Base-by-base conservation (phyloP, 2,888 invertebrate genomes). In the Prosopocoilus inquinatus region DNA sequence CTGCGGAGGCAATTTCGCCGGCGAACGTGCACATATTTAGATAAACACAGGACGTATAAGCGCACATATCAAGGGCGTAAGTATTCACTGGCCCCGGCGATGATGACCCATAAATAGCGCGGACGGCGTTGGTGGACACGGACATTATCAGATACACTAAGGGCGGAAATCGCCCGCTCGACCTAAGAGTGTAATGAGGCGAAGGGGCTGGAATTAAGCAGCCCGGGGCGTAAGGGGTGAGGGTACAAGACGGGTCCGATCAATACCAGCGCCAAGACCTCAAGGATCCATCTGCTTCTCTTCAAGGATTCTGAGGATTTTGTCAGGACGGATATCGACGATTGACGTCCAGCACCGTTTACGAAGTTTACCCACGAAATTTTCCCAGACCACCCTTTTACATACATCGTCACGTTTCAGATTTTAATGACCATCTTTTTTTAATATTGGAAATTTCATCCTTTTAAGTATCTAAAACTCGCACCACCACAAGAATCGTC, bases 151-250 rank as follows among this genome's bases (percentile, higher is more conserved):
- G 72, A 73, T 73, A 68, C 67, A 64, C 62, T 74, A 75, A 68
- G 73, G 75, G 63, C 67, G 72, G 68, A 70, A 74, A 73, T 75
- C 74, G 75, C 68, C 64, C 63, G 70, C 63, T 53, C 66, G 65
- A 69, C 68, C 74, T 74, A 75, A 75, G 75, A 74, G 75, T 73
- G 74, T 74, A 75, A 75, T 74, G 74, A 75, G 74, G 74, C 74
- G 72, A 71, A 72, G 74, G 73, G 73, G 72, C 70, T 68, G 70
- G 70, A 71, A 72, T 72, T 73, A 72, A 70, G 70, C 68, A 69
- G 66, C 65, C 65, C 66, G 58, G 57, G 64, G 66, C 59, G 64
- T 55, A 55, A 57, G 65, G 60, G 64, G 63, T 64, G 62, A 59
- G 67, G 68, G 67, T 61, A 63, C 67, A 71, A 72, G 72, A 71